These are phyloP conservation scores for Podotricha telesiphe DNA, from an alignment of 2,888 invertebrate species.

Conservation along the genomic window DNA sequence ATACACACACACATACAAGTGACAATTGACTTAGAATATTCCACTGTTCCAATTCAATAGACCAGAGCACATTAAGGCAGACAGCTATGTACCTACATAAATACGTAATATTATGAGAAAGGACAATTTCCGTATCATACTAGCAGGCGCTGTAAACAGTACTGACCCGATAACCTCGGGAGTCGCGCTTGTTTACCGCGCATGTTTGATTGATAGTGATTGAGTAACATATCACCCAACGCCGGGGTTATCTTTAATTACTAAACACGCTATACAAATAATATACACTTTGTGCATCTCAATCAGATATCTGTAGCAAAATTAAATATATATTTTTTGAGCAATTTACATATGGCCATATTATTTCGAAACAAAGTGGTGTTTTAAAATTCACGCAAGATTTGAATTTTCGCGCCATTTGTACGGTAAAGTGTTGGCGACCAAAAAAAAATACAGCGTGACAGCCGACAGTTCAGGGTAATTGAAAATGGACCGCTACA, in stretches of 20 bases:
- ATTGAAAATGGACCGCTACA: too few species aligned
- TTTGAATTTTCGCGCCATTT: too few species aligned
- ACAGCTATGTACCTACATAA: conserved; percentile 31
- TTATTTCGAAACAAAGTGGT: too few species aligned
- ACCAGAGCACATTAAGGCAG: conserved; percentile 44
- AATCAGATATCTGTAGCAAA: conserved; percentile 38
- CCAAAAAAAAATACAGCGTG: too few species aligned
- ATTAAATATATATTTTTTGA: neutral
- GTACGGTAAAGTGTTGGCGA: too few species aligned
- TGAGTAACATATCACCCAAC: conserved; percentile 51
- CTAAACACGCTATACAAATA: conserved; percentile 47
- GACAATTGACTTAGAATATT: conserved; percentile 12
- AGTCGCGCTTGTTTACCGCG: conserved; percentile 64
- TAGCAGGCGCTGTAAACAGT: conserved; percentile 46
- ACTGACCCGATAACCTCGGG: conserved; percentile 57
- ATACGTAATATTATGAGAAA: conserved; percentile 48
- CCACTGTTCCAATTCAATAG: conserved; percentile 33
- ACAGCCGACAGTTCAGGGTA: too few species aligned
- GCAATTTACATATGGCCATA: too few species aligned
- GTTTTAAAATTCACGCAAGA: too few species aligned
- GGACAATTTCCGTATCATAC: conserved; percentile 53
- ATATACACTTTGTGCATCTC: conserved; percentile 45
- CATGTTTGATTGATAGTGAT: conserved; percentile 73
- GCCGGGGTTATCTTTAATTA: conserved; percentile 59
- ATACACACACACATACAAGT: too few species aligned